Evolutionary conservation across 1,140 invertebrate species (phyloP).

Genomic region (Leptoteleia sp.): DNA sequence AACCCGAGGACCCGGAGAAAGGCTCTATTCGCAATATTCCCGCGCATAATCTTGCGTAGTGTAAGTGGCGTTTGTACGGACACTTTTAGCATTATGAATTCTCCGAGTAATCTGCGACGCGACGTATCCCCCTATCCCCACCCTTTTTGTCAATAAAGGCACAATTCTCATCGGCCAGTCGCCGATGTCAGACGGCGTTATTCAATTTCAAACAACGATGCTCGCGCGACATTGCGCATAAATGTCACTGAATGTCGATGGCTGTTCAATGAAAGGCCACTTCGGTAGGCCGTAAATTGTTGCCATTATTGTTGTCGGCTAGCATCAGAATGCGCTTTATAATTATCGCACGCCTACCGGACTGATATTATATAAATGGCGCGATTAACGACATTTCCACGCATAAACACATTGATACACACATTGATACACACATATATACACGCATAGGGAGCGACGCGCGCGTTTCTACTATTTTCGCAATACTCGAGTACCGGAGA

Average conservation of each 20-base stretch:
- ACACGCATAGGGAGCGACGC: not conserved
- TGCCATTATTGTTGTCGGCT: slow-evolving; percentile 8
- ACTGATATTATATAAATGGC: slow-evolving; percentile 13
- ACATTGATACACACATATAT: not conserved
- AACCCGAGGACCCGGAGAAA: slow-evolving; percentile 17
- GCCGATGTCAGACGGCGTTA: slow-evolving; percentile 14
- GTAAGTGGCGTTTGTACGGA: no score
- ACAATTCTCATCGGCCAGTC: slow-evolving; percentile 20
- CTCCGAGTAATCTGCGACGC: slow-evolving; percentile 23
- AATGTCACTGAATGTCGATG: slow-evolving; percentile 33
- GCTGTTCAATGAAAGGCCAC: slow-evolving; percentile 26
- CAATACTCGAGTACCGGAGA: no score
- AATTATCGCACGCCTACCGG: slow-evolving; percentile 5
- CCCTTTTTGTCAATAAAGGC: slow-evolving; percentile 28
- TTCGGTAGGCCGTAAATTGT: slow-evolving; percentile 10
- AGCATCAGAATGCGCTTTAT: not conserved
- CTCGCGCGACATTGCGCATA: slow-evolving; percentile 20
- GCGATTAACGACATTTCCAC: not conserved
- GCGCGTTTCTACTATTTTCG: no score
- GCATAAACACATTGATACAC: not conserved
- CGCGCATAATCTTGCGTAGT: slow-evolving; percentile 38
- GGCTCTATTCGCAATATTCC: slow-evolving; percentile 34
- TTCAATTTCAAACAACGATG: slow-evolving; percentile 19
- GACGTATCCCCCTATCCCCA: slow-evolving; percentile 5
- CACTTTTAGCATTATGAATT: no score